These are phyloP conservation scores for Copidosoma floridanum DNA, from an alignment of 1,140 invertebrate genomes.

Conservation along the genomic window DNA sequence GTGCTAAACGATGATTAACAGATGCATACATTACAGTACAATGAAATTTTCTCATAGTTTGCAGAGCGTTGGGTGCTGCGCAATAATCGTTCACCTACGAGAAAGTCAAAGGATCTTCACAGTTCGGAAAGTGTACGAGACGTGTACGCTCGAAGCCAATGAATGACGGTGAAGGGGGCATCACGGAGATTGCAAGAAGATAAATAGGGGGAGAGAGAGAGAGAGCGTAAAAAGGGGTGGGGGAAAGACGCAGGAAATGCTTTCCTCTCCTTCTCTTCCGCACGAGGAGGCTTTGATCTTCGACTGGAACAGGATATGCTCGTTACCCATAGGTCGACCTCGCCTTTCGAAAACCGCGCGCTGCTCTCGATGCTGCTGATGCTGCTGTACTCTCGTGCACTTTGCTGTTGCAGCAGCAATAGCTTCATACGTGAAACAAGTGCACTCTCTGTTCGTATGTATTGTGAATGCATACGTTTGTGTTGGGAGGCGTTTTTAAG, in stretches of 20 bases:
- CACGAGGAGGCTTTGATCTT: conserved; percentile 33
- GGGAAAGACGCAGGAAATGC: not conserved
- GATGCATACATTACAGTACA: too few relatives aligned
- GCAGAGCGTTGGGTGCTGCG: too few relatives aligned
- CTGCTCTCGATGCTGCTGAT: not conserved
- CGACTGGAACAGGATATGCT: conserved; percentile 35
- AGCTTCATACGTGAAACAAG: too few relatives aligned
- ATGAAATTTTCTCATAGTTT: too few relatives aligned
- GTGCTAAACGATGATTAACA: too few relatives aligned
- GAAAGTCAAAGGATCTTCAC: not conserved
- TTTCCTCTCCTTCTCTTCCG: not conserved
- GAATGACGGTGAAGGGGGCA: too few relatives aligned
- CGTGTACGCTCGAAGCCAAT: too few relatives aligned
- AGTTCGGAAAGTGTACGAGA: not conserved
- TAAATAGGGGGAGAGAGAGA: not conserved
- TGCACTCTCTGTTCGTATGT: not conserved
- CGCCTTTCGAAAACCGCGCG: conserved; percentile 9
- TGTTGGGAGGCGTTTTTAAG: too few relatives aligned
- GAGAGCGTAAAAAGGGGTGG: not conserved
- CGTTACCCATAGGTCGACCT: conserved; percentile 21
- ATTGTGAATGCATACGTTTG: conserved; percentile 1
- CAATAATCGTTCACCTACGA: not conserved
- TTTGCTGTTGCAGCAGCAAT: too few relatives aligned
- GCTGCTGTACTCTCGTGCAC: too few relatives aligned
- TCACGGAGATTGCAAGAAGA: too few relatives aligned